These are phyloP conservation scores for Rhinoraja longicauda DNA, from an alignment of 2,797 vertebrate species.

Conservation along the genomic window DNA sequence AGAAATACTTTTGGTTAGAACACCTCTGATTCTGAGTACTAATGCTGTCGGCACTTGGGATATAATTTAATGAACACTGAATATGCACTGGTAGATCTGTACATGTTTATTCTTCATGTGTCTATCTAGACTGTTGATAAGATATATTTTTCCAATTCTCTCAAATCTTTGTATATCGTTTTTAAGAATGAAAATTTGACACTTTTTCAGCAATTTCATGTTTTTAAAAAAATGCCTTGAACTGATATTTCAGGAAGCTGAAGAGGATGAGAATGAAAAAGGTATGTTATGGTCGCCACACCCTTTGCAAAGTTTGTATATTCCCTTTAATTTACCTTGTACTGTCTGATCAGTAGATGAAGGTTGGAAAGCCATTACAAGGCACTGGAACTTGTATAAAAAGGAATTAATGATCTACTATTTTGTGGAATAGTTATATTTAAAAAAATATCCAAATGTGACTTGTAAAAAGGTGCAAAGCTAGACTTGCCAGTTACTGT, in stretches of 20 bases:
- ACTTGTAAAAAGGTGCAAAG: constrained; percentile 38
- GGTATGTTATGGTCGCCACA: constrained; percentile 70
- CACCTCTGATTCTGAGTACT: background rate
- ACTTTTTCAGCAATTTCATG: constrained; percentile 7
- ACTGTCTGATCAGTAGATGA: constrained; percentile 47
- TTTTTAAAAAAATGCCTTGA: constrained; percentile 13
- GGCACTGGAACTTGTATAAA: constrained; percentile 12
- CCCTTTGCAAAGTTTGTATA: constrained; percentile 28
- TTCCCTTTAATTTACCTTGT: constrained; percentile 13
- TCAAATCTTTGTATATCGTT: too few species aligned
- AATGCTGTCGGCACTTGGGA: background rate
- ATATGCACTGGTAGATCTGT: background rate
- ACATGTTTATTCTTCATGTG: background rate
- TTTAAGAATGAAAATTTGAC: background rate
- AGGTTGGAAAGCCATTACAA: constrained; percentile 43
- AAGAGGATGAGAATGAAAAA: constrained; percentile 89
- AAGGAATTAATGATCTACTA: background rate
- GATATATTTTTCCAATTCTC: background rate
- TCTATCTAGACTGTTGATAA: background rate
- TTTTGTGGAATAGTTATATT: background rate
- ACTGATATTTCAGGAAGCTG: constrained; percentile 70
- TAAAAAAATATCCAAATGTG: constrained; percentile 11
- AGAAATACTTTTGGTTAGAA: background rate
- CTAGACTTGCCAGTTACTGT: constrained; percentile 17
- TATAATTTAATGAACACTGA: background rate